A percentile compares a stretch with the other conserved stretches of the same genome.
These are phyloP conservation scores for Myotis daubentonii DNA, from an alignment of 2,797 vertebrate species.

Conservation along the genomic window DNA sequence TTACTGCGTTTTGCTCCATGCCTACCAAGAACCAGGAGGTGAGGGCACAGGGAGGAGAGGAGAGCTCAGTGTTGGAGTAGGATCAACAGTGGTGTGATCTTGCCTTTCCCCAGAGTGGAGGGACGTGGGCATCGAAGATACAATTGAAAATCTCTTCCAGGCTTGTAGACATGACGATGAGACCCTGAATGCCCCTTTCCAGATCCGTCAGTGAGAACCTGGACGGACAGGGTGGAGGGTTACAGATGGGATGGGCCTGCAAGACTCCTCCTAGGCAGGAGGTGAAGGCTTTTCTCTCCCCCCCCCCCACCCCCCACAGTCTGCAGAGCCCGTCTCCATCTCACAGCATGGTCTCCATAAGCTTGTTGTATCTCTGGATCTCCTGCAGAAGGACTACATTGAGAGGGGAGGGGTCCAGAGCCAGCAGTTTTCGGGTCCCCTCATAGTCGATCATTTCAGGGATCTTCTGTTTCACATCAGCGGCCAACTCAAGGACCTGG, in stretches of 20 bases:
- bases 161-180: constrained; percentile 92
- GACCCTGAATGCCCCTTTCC: constrained; percentile 92
- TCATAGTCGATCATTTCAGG: constrained; percentile 89
- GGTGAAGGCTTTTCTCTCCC: background rate
- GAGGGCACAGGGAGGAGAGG: background rate
- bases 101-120: constrained; percentile 93
- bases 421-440: constrained; percentile 84
- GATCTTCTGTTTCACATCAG: constrained; percentile 89
- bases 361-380: constrained; percentile 93
- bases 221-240: background rate
- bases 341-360: constrained; percentile 88
- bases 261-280: background rate
- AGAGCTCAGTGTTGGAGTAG: background rate
- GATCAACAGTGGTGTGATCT: background rate
- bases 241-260: background rate
- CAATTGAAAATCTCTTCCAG: constrained; percentile 93
- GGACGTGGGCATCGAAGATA: constrained; percentile 91
- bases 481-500: constrained; percentile 90
- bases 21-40: background rate
- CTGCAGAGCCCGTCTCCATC: background rate
- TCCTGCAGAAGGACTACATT: constrained; percentile 93
- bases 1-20: background rate
- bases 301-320: background rate
- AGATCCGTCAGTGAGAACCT: constrained; percentile 90
- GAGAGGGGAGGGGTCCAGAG: constrained; percentile 88